A percentile compares a stretch with the other conserved stretches of the same genome.
Evolutionary conservation across 1,140 invertebrate genomes (phyloP).

Genomic region (Drosophila aff.): DNA sequence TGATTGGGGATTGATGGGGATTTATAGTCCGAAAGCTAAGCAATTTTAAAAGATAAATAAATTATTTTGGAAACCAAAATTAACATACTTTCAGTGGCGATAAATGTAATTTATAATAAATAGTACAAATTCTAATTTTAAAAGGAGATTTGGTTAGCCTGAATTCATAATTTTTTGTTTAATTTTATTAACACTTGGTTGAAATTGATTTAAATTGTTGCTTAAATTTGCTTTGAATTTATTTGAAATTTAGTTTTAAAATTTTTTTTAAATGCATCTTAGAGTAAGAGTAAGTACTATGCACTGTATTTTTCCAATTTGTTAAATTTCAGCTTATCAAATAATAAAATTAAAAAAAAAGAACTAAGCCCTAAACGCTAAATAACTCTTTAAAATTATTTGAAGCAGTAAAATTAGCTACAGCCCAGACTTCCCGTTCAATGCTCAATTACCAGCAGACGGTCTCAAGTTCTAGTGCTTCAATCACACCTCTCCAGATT

Average conservation of each 20-base stretch:
- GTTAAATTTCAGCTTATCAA: not conserved
- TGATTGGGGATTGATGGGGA: slow-evolving; percentile 21
- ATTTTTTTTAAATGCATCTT: not conserved
- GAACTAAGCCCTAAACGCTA: not conserved
- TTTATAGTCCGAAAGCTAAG: not conserved
- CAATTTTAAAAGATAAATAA: not conserved
- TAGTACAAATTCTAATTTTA: not conserved
- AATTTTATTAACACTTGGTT: not conserved
- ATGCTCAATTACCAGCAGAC: slow-evolving; percentile 19
- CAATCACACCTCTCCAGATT: slow-evolving; percentile 46
- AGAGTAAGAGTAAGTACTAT: no score
- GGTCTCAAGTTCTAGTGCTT: slow-evolving; percentile 33
- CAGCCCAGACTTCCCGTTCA: not conserved
- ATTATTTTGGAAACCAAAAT: no score
- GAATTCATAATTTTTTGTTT: not conserved
- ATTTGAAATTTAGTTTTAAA: no score
- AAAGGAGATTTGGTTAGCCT: not conserved
- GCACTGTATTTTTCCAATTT: not conserved
- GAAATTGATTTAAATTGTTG: no score
- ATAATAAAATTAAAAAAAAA: not conserved
- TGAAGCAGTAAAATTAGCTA: not conserved
- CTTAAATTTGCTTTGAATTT: no score
- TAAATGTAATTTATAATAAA: not conserved
- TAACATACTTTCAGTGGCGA: no score
- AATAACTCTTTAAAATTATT: not conserved